Percentiles rank a stretch among this genome's conserved stretches.
These are phyloP conservation scores for Drosophila insularis DNA, from an alignment of 1,140 invertebrate species.

Conservation along the genomic window DNA sequence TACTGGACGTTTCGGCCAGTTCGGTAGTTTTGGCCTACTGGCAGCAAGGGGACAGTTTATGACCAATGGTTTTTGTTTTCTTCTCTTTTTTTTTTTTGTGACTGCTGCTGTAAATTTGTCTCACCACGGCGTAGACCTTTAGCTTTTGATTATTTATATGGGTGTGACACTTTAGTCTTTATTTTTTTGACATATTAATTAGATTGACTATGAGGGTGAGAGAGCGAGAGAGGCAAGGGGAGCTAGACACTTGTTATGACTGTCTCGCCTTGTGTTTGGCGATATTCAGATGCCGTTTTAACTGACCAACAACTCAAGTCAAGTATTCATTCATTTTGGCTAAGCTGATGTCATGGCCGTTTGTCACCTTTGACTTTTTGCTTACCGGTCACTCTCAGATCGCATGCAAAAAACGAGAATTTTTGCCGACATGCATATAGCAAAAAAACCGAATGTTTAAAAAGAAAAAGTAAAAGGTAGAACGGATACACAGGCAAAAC, in stretches of 20 bases:
- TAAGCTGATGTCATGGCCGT: constrained; percentile 67
- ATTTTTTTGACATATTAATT: constrained; percentile 54
- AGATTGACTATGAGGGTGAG: constrained; percentile 23
- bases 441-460: constrained; percentile 43
- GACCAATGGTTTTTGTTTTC: constrained; percentile 45
- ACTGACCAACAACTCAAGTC: constrained; percentile 30
- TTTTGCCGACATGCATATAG: constrained; percentile 50
- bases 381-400: constrained; percentile 47
- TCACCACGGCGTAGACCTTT: constrained; percentile 41
- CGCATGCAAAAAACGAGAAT: constrained; percentile 61
- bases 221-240: not conserved
- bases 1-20: constrained; percentile 18
- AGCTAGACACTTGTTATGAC: constrained; percentile 12
- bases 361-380: constrained; percentile 63
- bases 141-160: constrained; percentile 48
- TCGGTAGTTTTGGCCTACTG: constrained; percentile 33
- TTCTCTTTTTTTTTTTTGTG: constrained; percentile 20
- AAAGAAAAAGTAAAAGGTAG: constrained; percentile 50
- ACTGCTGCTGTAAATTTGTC: constrained; percentile 48
- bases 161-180: constrained; percentile 48
- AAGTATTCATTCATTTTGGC: constrained; percentile 28
- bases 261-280: constrained; percentile 19
- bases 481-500: constrained; percentile 13
- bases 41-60: constrained; percentile 39
- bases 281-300: constrained; percentile 33